phyloP scores from a whole-genome alignment of 2,797 vertebrate species.

The Lateolabrax maculatus region DNA sequence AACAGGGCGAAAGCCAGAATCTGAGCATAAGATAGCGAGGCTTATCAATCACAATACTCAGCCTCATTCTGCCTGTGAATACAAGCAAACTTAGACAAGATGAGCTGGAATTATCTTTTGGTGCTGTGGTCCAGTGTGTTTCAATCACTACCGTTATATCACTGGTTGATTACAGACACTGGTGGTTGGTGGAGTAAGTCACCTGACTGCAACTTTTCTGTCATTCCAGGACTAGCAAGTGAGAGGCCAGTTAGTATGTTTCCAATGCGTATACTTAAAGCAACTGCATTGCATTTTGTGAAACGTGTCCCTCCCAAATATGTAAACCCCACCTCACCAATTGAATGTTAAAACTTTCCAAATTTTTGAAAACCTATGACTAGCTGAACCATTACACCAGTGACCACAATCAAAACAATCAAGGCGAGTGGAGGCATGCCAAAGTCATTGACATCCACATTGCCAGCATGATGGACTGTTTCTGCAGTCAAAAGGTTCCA shows the following conservation, averaged over 20 bases:
- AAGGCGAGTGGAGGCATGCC: neutral
- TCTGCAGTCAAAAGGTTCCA: neutral
- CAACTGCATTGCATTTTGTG: too few species aligned
- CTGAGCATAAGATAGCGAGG: conserved; percentile 34
- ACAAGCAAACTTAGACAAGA: neutral
- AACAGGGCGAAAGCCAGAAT: conserved; percentile 27
- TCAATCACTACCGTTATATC: neutral
- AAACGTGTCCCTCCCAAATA: neutral
- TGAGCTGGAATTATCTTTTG: neutral
- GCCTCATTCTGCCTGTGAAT: neutral
- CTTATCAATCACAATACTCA: conserved; percentile 29
- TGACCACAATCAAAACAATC: neutral
- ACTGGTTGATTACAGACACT: conserved; percentile 5
- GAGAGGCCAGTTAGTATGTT: neutral
- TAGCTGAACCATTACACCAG: neutral
- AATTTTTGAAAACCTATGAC: neutral
- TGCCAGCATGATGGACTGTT: neutral
- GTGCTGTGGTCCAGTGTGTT: neutral
- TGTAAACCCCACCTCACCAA: neutral
- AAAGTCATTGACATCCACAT: neutral
- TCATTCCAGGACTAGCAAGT: neutral
- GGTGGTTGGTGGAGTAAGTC: neutral
- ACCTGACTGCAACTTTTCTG: neutral
- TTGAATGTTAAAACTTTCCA: neutral
- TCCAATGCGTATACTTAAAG: neutral